These are phyloP conservation scores for Apamea epomidion DNA, from an alignment of 2,888 invertebrate species.

Conservation along the genomic window DNA sequence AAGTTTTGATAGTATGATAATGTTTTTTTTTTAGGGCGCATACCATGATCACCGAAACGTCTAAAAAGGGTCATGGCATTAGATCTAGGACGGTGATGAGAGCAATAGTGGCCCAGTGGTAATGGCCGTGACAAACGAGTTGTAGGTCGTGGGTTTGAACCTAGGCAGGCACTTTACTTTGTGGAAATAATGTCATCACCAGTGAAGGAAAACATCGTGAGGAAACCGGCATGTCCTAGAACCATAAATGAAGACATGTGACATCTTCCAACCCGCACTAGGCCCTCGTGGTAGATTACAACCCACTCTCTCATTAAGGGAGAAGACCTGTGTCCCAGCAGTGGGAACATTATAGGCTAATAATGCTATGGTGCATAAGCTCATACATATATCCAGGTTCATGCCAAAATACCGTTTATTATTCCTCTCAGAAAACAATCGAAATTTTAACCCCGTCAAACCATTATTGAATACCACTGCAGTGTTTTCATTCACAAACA, in stretches of 20 bases:
- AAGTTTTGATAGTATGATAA: not conserved
- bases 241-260: not conserved
- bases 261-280: not conserved
- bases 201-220: not conserved
- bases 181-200: not conserved
- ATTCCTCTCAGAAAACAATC: not conserved
- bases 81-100: not conserved
- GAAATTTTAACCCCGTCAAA: not conserved
- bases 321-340: not conserved
- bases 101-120: no score
- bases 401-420: not conserved
- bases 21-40: not conserved
- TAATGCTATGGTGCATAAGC: no score
- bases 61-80: not conserved
- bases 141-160: no score
- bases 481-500: constrained; percentile 20
- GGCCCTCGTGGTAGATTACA: not conserved
- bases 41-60: not conserved
- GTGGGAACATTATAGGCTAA: no score
- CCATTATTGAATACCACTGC: not conserved
- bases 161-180: no score
- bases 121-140: no score
- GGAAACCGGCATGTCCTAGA: not conserved
- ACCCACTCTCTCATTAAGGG: not conserved
- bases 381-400: not conserved